These are phyloP conservation scores for Nasonia giraulti DNA, from an alignment of 1,140 invertebrate species.

Conservation along the genomic window DNA sequence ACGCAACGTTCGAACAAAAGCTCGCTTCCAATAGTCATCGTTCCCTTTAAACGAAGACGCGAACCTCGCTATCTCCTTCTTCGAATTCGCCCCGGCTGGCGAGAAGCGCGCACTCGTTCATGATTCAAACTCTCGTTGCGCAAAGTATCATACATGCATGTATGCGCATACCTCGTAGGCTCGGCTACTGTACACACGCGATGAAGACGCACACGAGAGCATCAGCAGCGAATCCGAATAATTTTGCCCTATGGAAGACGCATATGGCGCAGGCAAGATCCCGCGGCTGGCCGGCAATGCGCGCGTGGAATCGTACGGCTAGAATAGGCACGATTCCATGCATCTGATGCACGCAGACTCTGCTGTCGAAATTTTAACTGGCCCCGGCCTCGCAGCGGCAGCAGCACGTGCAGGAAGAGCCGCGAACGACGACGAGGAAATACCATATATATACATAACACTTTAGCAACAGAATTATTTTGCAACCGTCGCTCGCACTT, in stretches of 20 bases:
- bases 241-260: neutral
- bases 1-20: too few species aligned
- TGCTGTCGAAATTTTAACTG: slow-evolving; percentile 22
- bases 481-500: too few species aligned
- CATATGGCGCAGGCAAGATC: neutral
- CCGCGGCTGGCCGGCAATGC: neutral
- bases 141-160: neutral
- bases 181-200: too few species aligned
- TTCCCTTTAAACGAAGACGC: too few species aligned
- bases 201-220: neutral
- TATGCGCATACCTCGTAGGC: neutral
- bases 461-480: too few species aligned
- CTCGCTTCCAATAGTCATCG: too few species aligned
- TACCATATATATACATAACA: neutral
- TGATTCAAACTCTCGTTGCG: neutral
- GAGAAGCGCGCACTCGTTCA: neutral
- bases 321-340: slow-evolving; percentile 30
- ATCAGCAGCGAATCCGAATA: neutral
- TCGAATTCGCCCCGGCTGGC: neutral
- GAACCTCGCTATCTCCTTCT: neutral
- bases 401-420: neutral
- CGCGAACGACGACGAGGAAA: neutral
- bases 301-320: neutral
- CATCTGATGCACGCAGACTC: neutral
- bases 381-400: too few species aligned